Percentiles rank a stretch among this genome's conserved stretches.
Evolutionary conservation across 30 jellyfish, hydroid and myxozoan genomes (phyloP).

Genomic region (Chrysaora quinquecirrha): DNA sequence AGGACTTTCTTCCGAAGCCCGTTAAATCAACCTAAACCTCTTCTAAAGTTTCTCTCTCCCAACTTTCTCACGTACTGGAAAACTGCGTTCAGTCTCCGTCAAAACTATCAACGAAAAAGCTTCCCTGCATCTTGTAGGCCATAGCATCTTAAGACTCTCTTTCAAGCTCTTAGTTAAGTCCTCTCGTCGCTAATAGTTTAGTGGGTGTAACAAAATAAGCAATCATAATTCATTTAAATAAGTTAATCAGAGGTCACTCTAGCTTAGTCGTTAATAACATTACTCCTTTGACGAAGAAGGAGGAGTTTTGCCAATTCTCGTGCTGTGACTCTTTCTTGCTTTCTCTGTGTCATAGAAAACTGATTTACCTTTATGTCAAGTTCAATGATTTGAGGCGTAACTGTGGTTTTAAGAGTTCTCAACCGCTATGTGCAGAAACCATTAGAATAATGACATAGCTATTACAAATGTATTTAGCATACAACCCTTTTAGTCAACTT

Average conservation of each 20-base stretch:
- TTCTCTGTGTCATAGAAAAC: constrained; percentile 25
- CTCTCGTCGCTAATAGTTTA: too few species aligned
- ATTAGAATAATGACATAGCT: background rate
- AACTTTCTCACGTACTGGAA: too few species aligned
- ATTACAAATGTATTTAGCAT: too few species aligned
- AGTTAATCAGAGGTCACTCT: constrained; percentile 9
- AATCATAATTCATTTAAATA: background rate
- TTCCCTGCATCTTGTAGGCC: too few species aligned
- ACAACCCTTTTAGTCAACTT: too few species aligned
- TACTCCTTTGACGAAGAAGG: constrained; percentile 43
- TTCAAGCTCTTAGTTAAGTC: too few species aligned
- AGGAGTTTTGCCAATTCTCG: constrained; percentile 44
- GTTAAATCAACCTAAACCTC: too few species aligned
- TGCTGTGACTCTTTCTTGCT: constrained; percentile 27
- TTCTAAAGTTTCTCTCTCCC: too few species aligned
- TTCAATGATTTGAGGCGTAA: constrained; percentile 48
- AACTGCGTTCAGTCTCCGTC: too few species aligned
- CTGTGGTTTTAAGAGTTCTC: constrained; percentile 40
- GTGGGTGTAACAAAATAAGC: background rate
- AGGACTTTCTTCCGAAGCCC: too few species aligned
- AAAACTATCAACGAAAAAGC: too few species aligned
- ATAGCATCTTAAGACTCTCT: too few species aligned
- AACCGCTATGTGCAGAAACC: background rate
- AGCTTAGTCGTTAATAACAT: constrained; percentile 10
- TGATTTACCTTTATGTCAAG: background rate